These are phyloP conservation scores for Hololepta plana DNA, from an alignment of 2,888 invertebrate genomes.

Conservation along the genomic window DNA sequence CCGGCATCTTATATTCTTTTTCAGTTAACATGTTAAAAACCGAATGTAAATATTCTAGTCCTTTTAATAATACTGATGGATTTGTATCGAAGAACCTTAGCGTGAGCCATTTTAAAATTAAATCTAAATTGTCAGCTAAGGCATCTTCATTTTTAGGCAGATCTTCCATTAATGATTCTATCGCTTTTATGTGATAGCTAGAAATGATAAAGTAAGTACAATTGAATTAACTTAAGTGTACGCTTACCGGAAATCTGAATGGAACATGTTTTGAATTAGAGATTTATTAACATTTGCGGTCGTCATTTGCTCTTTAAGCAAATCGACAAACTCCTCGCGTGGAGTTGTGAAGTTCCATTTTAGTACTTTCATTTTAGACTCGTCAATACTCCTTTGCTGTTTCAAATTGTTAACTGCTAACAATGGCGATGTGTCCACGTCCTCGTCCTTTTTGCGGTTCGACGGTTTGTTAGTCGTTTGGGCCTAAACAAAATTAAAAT, in stretches of 20 bases:
- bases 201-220: conserved; percentile 12
- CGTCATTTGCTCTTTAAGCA: conserved; percentile 79
- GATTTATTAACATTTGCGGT: conserved; percentile 74
- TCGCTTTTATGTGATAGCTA: conserved; percentile 88
- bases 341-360: conserved; percentile 95
- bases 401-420: conserved; percentile 72
- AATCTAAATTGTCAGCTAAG: conserved; percentile 76
- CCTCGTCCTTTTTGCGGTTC: conserved; percentile 65
- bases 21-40: conserved; percentile 70
- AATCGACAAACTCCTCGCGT: conserved; percentile 82
- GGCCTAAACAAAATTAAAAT: neutral
- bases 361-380: conserved; percentile 78
- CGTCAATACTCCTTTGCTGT: conserved; percentile 84
- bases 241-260: conserved; percentile 66
- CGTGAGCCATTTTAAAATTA: conserved; percentile 92
- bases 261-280: conserved; percentile 82
- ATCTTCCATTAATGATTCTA: conserved; percentile 77
- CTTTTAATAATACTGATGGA: conserved; percentile 88
- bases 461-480: conserved; percentile 22
- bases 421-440: conserved; percentile 61
- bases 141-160: conserved; percentile 60
- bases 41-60: conserved; percentile 74
- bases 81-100: conserved; percentile 97
- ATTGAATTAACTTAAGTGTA: conserved; percentile 1
- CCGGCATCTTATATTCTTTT: conserved; percentile 69